Conservation (phyloP, 2,113 vertebrate species). For the Saccopteryx bilineata region DNA sequence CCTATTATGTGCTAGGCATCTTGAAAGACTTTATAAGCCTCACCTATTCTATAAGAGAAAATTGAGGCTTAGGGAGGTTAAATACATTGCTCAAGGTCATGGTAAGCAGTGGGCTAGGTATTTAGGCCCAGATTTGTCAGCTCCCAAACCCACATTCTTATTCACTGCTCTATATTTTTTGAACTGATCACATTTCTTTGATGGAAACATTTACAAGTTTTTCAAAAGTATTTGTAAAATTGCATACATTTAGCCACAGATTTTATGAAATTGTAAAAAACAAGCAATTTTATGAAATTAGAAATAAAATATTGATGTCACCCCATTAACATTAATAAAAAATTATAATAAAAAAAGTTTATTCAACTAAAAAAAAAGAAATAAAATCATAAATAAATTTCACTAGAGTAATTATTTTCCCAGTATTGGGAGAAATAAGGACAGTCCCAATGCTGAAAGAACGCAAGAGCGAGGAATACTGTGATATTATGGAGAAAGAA, state of each 20-base stretch:
- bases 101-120: not conserved
- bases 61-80: not conserved
- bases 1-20: not conserved
- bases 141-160: not conserved
- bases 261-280: not conserved
- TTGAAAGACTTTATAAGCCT: constrained; percentile 17
- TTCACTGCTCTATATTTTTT: not conserved
- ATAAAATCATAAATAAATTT: not conserved
- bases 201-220: not conserved
- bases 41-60: constrained; percentile 24
- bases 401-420: not conserved
- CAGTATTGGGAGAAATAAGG: not conserved
- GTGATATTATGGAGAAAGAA: not conserved
- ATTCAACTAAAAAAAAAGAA: not conserved
- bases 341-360: too few relatives aligned
- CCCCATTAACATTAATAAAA: too few relatives aligned
- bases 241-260: not conserved
- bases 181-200: not conserved
- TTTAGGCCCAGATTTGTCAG: not conserved
- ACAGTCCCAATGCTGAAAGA: not conserved
- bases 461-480: not conserved
- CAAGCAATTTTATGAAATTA: constrained; percentile 8
- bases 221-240: constrained; percentile 45
- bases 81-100: constrained; percentile 21
- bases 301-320: not conserved